phyloP scores from a whole-genome alignment of 1,140 invertebrate genomes.

The Oryctes rhinoceros region DNA sequence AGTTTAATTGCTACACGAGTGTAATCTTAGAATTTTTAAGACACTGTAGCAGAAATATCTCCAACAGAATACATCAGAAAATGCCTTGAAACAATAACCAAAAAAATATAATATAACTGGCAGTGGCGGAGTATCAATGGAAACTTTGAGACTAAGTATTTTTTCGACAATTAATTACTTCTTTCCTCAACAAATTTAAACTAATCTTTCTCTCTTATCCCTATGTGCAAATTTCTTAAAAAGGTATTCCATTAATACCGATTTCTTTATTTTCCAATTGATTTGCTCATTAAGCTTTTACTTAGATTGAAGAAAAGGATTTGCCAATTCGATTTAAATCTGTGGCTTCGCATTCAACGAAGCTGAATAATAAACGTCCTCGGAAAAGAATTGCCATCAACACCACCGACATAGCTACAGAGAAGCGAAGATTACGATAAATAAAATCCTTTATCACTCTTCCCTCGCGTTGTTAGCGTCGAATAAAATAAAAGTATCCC shows the following conservation, averaged over 20 bases:
- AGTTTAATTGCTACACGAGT: background rate
- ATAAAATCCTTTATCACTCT: conserved; percentile 22
- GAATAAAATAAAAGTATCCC: conserved; percentile 10
- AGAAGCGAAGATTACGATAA: conserved; percentile 24
- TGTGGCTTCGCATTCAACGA: background rate
- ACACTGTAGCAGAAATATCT: background rate
- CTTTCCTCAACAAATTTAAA: background rate
- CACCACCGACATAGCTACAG: background rate
- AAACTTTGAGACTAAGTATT: no score
- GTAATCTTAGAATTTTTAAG: conserved; percentile 6
- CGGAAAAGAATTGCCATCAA: background rate
- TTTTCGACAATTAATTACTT: no score
- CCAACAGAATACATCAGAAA: no score
- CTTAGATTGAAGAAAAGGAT: conserved; percentile 2
- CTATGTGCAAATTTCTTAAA: background rate
- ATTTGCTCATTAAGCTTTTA: conserved; percentile 15
- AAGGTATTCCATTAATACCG: background rate
- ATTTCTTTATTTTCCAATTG: background rate
- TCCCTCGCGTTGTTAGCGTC: background rate
- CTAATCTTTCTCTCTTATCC: background rate
- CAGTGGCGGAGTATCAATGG: no score
- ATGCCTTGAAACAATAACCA: background rate
- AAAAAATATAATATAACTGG: no score
- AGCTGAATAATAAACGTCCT: conserved; percentile 23
- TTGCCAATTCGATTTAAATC: conserved; percentile 1